These are phyloP conservation scores for Crotalus horridus DNA, from an alignment of 2,113 vertebrate species.

Conservation along the genomic window DNA sequence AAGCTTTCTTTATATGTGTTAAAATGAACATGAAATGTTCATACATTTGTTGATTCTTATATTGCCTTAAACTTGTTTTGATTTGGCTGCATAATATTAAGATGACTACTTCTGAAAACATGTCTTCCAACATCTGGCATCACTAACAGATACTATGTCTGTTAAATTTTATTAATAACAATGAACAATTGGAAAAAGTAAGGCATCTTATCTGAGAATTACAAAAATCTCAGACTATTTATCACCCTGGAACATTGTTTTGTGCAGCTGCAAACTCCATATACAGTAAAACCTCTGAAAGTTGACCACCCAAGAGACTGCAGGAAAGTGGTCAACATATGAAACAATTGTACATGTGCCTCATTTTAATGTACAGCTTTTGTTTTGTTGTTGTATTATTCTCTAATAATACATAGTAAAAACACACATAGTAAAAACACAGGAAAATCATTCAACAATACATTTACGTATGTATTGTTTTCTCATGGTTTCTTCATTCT, in stretches of 20 bases:
- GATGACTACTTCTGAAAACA: not conserved
- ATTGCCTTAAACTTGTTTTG: not conserved
- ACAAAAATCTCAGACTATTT: not conserved
- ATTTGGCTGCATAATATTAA: not conserved
- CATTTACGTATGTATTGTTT: no score
- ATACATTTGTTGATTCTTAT: not conserved
- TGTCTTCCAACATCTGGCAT: not conserved
- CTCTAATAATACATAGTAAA: no score
- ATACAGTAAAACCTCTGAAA: no score
- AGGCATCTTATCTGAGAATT: not conserved
- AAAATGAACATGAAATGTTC: not conserved
- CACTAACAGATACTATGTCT: not conserved
- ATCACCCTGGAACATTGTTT: not conserved
- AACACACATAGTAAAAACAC: no score
- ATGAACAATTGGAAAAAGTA: not conserved
- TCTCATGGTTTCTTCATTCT: no score
- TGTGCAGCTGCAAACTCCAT: not conserved
- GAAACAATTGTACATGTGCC: no score
- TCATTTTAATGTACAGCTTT: no score
- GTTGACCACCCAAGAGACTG: no score
- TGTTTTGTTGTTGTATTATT: no score
- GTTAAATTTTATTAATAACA: not conserved
- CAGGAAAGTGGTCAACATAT: no score
- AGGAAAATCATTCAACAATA: no score
- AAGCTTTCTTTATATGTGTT: not conserved